Conservation (phyloP, 2,113 vertebrate species). For the Machaerirhynchus nigripectus region DNA sequence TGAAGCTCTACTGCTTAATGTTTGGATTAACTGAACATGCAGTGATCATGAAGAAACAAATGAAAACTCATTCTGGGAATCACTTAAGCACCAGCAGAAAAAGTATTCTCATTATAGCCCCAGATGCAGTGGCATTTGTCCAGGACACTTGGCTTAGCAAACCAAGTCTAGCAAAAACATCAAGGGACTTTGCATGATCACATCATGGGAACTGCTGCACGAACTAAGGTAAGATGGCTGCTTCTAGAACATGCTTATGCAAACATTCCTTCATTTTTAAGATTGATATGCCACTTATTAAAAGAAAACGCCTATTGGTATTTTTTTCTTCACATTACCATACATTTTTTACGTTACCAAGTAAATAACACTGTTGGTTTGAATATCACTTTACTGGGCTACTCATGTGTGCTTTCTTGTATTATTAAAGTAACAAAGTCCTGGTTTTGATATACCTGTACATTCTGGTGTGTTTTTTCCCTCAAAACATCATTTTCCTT, state of each 20-base stretch:
- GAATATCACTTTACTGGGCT: neutral
- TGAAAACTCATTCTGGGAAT: neutral
- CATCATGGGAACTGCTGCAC: neutral
- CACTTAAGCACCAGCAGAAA: slow-evolving; percentile 1
- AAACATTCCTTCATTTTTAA: neutral
- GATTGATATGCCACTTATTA: neutral
- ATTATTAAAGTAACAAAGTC: neutral
- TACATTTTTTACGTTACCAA: neutral
- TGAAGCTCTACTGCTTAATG: neutral
- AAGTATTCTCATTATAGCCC: neutral
- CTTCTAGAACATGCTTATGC: neutral
- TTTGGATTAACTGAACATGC: neutral
- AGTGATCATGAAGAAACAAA: neutral
- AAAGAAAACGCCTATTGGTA: neutral
- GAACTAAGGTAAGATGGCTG: neutral
- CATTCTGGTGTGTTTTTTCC: neutral
- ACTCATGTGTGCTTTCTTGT: neutral
- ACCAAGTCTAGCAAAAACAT: neutral
- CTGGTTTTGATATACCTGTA: neutral
- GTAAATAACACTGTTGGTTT: slow-evolving; percentile 17
- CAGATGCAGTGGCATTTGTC: slow-evolving; percentile 13
- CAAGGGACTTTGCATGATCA: neutral
- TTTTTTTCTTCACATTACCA: neutral
- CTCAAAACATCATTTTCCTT: neutral
- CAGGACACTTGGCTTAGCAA: neutral